These are phyloP conservation scores for Leptopilina clavipes DNA, from an alignment of 1,140 invertebrate species.

Conservation along the genomic window DNA sequence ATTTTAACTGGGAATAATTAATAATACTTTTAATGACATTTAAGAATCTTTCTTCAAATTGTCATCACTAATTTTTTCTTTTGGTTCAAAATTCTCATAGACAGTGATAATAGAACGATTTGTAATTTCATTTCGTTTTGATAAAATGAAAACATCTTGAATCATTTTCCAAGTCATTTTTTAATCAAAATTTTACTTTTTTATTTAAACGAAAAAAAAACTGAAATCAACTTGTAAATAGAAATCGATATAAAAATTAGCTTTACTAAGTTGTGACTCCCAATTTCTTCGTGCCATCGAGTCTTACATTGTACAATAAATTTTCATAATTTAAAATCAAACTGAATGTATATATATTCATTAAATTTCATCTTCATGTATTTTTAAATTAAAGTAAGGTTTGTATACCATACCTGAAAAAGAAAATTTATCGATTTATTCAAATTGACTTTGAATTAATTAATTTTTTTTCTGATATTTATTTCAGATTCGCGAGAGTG, in stretches of 20 bases:
- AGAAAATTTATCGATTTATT: background rate
- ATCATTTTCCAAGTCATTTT: background rate
- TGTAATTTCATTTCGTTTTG: too few relatives aligned
- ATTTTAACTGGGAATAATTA: background rate
- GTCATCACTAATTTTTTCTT: background rate
- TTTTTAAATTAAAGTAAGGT: conserved; percentile 30
- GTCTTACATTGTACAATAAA: conserved; percentile 47
- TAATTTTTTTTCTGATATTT: too few relatives aligned
- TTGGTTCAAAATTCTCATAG: too few relatives aligned
- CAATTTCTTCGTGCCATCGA: conserved; percentile 53
- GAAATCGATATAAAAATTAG: background rate
- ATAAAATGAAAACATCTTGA: too few relatives aligned
- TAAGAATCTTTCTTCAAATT: background rate
- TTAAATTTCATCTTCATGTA: conserved; percentile 55
- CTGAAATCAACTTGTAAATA: conserved; percentile 26
- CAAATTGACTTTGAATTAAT: background rate
- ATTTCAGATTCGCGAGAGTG: too few relatives aligned
- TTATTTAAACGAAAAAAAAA: background rate
- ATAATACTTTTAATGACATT: background rate
- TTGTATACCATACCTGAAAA: conserved; percentile 21
- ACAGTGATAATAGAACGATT: too few relatives aligned
- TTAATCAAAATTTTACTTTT: background rate
- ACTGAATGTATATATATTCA: conserved; percentile 60
- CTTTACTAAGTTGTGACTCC: conserved; percentile 24
- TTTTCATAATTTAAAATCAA: conserved; percentile 49